A percentile compares a stretch with the other conserved stretches of the same genome.
Conservation (phyloP, 2,113 vertebrate species). For the Halichoerus grypus region DNA sequence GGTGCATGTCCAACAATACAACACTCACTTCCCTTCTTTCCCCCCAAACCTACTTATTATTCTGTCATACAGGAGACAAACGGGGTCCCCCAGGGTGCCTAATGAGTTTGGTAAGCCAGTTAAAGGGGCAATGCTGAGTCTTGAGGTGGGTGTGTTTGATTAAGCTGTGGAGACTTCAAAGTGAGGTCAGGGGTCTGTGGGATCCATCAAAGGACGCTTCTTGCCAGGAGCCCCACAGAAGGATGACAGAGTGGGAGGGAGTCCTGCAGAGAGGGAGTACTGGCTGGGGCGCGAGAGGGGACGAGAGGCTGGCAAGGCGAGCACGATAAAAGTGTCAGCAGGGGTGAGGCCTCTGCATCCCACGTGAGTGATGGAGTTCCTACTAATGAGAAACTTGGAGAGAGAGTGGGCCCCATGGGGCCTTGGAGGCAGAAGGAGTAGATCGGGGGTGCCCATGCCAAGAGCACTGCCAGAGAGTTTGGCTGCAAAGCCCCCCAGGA, state of each 20-base stretch:
- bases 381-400: neutral
- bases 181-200: conserved; percentile 54
- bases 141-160: conserved; percentile 45
- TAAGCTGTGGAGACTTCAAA: conserved; percentile 64
- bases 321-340: neutral
- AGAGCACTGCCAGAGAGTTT: neutral
- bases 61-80: conserved; percentile 36
- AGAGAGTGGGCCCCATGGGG: neutral
- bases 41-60: neutral
- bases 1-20: neutral
- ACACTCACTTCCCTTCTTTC: neutral
- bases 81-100: neutral
- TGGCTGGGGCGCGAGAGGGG: neutral
- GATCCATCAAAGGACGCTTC: conserved; percentile 58
- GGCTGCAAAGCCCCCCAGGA: neutral
- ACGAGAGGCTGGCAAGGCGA: neutral
- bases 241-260: conserved; percentile 1
- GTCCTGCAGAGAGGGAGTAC: neutral
- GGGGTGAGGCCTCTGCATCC: neutral
- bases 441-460: neutral
- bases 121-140: neutral
- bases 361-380: neutral
- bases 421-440: neutral
- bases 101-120: conserved; percentile 42
- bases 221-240: conserved; percentile 65